Conservation (phyloP, 2,113 vertebrate species). For the Galemys pyrenaicus region DNA sequence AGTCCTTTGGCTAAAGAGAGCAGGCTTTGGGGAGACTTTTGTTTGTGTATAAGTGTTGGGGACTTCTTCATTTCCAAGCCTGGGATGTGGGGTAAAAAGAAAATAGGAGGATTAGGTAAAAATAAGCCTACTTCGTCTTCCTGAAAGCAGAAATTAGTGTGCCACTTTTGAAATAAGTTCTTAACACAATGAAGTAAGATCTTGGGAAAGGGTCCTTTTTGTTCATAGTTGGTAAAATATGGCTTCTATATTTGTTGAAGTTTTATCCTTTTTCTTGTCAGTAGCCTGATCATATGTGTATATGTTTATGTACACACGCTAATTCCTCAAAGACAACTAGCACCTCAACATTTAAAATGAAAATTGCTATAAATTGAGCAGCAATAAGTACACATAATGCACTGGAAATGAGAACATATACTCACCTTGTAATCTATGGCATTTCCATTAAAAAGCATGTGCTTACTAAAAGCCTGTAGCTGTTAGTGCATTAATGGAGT, state of each 20-base stretch:
- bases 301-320: neutral
- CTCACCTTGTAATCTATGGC: neutral
- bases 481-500: conserved; percentile 46
- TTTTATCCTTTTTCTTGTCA: conserved; percentile 27
- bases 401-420: neutral
- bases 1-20: neutral
- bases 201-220: neutral
- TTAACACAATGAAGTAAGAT: neutral
- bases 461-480: conserved; percentile 29
- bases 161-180: conserved; percentile 38
- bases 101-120: neutral
- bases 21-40: neutral
- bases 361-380: conserved; percentile 16
- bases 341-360: conserved; percentile 36
- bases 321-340: conserved; percentile 23
- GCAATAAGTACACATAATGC: conserved; percentile 29
- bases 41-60: neutral
- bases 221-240: neutral
- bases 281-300: neutral
- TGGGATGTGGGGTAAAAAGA: neutral
- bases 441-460: conserved; percentile 49
- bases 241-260: neutral
- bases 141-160: neutral
- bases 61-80: neutral
- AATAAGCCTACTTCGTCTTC: neutral